Evolutionary conservation across 2,888 invertebrate species (phyloP), one percentile per base, ranked within the genome.

Genomic region (Lepidonotus clava): DNA sequence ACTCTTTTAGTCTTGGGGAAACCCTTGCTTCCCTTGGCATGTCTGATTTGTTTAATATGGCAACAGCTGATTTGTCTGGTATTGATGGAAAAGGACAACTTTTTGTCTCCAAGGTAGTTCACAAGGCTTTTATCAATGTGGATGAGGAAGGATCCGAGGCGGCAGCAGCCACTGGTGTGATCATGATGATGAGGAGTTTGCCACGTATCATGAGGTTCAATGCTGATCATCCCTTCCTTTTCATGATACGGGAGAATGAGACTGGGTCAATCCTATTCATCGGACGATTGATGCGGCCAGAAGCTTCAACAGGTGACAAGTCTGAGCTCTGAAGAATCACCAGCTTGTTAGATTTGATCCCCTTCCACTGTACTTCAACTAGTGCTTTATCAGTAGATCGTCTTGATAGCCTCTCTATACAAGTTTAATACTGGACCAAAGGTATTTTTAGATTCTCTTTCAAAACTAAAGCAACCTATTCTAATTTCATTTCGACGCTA

Each of bases 51-150:
- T 90, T 94, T 88, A 85, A 89, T n/a, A 41, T 24, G 0, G 88
- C 88, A 11, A 2, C 24, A 18, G 92, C 93, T 18, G 91, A 94
- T 86, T 89, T 94, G 11, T 91, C 92, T 24, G 92, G 91, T 8
- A 92, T 93, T 83, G 90, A 90, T 41, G 88, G 89, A 6, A 87
- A 84, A 0, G 88, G 88, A 11, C 87, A 89, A 21, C 80, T 92
- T 24, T 91, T 86, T 87, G 90, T 94, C 5, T 92, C 92, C 0
- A 87, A 91, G 46, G 91, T 93, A 4, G 85, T 92, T 8, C 94
- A 94, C 88, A 92, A 93, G 88, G 93, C 93, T 2, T 93, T 92
- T 36, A 80, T 91, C n/a, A 91, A 91, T 28, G 91, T 91, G 66
- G 90, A 91, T 83, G 91, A 91, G 85, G 90, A 92, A 61, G 91